A percentile compares a stretch with the other conserved stretches of the same genome.
Evolutionary conservation across 1,140 invertebrate genomes (phyloP).

Genomic region (Bombus sylvicola): DNA sequence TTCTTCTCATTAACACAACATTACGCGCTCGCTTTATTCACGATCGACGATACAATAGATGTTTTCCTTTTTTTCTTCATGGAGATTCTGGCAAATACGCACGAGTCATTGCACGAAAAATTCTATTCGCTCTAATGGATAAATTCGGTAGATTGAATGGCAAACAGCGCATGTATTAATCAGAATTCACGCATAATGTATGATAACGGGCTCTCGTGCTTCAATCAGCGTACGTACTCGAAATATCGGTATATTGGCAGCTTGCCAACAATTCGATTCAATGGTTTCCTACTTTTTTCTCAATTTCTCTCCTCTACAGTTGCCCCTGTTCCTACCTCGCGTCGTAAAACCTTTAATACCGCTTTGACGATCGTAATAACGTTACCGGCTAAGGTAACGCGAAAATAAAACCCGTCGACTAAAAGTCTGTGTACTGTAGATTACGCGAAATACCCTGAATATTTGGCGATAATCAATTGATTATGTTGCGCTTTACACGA

Average conservation of each 20-base stretch:
- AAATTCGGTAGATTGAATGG: constrained; percentile 41
- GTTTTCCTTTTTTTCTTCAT: background rate
- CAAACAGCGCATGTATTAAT: background rate
- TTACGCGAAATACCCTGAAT: background rate
- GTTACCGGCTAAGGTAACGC: background rate
- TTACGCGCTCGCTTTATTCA: background rate
- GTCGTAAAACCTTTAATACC: constrained; percentile 21
- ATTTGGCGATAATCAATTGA: background rate
- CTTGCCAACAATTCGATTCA: constrained; percentile 22
- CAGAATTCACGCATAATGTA: background rate
- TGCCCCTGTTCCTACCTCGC: background rate
- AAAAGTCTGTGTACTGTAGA: background rate
- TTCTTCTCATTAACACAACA: background rate
- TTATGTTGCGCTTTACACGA: too few relatives aligned
- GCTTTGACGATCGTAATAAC: constrained; percentile 9
- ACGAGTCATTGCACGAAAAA: constrained; percentile 38
- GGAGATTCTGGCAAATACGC: constrained; percentile 11
- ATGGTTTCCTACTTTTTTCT: background rate
- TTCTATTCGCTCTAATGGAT: constrained; percentile 43
- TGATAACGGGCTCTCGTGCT: background rate
- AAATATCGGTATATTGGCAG: constrained; percentile 25
- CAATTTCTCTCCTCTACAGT: too few relatives aligned
- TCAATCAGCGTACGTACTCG: background rate
- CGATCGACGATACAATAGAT: constrained; percentile 1
- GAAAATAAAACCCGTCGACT: background rate